Percentiles rank a stretch among this genome's conserved stretches.
Conservation (phyloP, 2,797 vertebrate genomes). For the Gallirallus australis region DNA sequence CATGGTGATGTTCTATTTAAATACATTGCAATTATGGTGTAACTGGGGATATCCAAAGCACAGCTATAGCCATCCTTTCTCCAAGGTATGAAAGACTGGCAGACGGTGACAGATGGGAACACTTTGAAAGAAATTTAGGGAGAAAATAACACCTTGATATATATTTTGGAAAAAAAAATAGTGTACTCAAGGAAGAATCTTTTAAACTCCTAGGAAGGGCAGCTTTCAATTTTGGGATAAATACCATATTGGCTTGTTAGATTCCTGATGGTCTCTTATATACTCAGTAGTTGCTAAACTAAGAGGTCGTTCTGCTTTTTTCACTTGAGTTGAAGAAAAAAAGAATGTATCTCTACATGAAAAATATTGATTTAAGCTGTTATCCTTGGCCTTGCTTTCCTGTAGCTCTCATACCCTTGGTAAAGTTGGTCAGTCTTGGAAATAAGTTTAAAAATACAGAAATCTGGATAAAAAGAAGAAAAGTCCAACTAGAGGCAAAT, state of each 20-base stretch:
- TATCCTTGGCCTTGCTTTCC: neutral
- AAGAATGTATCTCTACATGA: neutral
- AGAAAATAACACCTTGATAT: neutral
- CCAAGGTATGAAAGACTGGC: neutral
- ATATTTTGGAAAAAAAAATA: neutral
- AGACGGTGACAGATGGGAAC: neutral
- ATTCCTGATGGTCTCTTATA: neutral
- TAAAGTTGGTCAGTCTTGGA: neutral
- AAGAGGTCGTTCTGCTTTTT: neutral
- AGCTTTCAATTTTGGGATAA: conserved; percentile 11
- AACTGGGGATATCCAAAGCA: neutral
- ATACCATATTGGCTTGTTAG: neutral
- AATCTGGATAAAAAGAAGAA: neutral
- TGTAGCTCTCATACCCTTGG: neutral
- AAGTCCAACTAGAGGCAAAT: neutral
- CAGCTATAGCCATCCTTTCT: neutral
- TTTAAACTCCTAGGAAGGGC: neutral
- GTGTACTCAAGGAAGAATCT: neutral
- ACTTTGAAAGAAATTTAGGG: neutral
- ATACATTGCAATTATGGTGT: neutral
- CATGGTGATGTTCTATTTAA: neutral
- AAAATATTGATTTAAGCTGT: neutral
- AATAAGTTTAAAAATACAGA: neutral
- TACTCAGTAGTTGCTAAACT: neutral
- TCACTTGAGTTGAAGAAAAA: neutral